phyloP scores from a whole-genome alignment of 2,113 vertebrate genomes.

The Cebidichthys violaceus region DNA sequence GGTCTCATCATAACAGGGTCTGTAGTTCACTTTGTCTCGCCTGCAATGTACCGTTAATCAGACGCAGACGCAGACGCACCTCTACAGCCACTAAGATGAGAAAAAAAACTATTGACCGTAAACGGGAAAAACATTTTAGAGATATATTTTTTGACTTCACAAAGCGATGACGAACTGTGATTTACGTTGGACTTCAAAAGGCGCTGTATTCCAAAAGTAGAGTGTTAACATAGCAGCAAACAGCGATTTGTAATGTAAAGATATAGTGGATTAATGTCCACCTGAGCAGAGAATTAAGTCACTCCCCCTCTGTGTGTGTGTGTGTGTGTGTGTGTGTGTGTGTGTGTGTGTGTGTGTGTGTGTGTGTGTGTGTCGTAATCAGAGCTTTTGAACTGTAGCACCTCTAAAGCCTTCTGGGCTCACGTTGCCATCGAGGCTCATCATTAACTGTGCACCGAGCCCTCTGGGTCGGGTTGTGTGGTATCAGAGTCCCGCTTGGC shows the following conservation, averaged over 20 bases:
- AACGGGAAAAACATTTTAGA: neutral
- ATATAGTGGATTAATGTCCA: neutral
- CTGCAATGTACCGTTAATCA: neutral
- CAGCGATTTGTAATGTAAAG: neutral
- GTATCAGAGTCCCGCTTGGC: constrained; percentile 48
- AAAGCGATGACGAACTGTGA: neutral
- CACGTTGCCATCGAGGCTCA: neutral
- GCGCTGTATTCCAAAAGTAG: neutral
- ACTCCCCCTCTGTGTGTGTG: neutral
- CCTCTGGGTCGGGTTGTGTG: constrained; percentile 54
- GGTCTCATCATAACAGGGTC: too few species aligned
- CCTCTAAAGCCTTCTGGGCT: neutral
- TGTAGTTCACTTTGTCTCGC: neutral
- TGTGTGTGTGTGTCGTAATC: neutral
- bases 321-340: neutral
- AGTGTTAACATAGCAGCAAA: neutral
- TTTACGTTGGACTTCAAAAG: constrained; percentile 4
- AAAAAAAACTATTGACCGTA: constrained; percentile 4
- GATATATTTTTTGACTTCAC: neutral
- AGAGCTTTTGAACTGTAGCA: neutral
- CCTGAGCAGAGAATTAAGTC: neutral
- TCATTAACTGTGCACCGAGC: constrained; percentile 72
- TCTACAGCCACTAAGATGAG: neutral
- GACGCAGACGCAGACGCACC: neutral
- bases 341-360: neutral